Base-by-base conservation (phyloP, 2,888 invertebrate species). In the Resseliella maxima region DNA sequence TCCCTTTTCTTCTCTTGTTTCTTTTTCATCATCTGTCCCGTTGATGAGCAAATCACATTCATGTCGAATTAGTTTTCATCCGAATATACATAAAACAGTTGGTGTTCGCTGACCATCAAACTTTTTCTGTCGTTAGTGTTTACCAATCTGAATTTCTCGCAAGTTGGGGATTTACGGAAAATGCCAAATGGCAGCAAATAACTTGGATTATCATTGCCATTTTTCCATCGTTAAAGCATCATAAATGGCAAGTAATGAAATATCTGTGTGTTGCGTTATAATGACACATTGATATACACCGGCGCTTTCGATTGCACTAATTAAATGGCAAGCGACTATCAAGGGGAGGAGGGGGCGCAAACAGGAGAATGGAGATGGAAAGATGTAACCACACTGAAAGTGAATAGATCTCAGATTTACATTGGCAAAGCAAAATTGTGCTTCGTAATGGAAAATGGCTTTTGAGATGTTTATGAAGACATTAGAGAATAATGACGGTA, bases 311-410 rank as follows among this genome's bases (percentile, higher is more conserved):
- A 72, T 72, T 72, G 72, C 72, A 72, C 72, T 72, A 72, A 72
- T 72, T 72, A 72, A 72, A 72, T 72, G 72, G 72, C 72, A 72
- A n/a, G n/a, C n/a, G n/a, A 31, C 72, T 72, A 72, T 72, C 72
- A 72, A 72, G n/a, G 59, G 24, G 59, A 50, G 50, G 15, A 50
- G 15, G 10, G 15, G 21, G 50, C 18, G 21, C 21, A 50, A 12
- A 41, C 41, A 41, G 41, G 41, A 41, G 41, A 41, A 21, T 2
- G 50, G 50, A 21, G 21, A 2, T 18, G 50, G 15, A 59, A 10
- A n/a, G 59, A 59, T n/a, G 24, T n/a, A 59, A 59, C 24, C 24
- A 59, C 15, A 18, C 59, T 18, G 72, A 72, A 3, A 72, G 50
- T 18, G 72, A 72, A 18, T 6, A 50, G 18, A 31, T 72, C 31